Evolutionary conservation across 2,113 vertebrate genomes (phyloP), one percentile per base, ranked within the genome.

Genomic region (Coracopsis vasa): DNA sequence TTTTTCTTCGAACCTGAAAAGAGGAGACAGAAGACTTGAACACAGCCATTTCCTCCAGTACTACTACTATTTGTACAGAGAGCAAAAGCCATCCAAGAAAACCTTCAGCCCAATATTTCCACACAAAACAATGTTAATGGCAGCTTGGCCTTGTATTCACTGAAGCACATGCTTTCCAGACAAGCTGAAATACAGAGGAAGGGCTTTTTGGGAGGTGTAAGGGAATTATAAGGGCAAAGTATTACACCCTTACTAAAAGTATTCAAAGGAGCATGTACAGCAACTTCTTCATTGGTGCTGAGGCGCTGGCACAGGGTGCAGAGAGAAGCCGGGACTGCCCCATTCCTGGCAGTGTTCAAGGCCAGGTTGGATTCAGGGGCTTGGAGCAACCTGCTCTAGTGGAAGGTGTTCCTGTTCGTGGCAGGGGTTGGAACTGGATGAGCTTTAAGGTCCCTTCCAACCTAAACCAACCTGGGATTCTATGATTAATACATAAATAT

Each of bases 1-100:
- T 95, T 99, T 99, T 95, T 99, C 99, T 98, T 99, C 99, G 98
- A 99, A 99, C 95, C 99, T 99, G 92, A n/a, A 92, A 82, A 93
- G 87, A 47, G 53, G 39, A 94, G 42, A 93, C n/a, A 88, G 3
- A 96, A 73, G 88, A 84, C 47, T 10, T 65, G 6, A 94, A 39
- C 18, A 6, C 29, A 54, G 39, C 11, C 13, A 21, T 29, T 67
- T 67, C 35, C 25, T 86, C 48, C 44, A 83, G 50, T 27, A 16
- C 35, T 54, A 28, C 27, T 56, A 12, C 31, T 41, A 35, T 25
- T 42, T 24, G 31, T 39, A 78, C 18, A 37, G 12, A 86, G 41
- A 77, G 45, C 44, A 80, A 93, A 79, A 62, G 9, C 7, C 28
- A 25, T 4, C 28, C 8, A 58, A 42, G 1, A 2, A 64, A 80